phyloP scores from a whole-genome alignment of 2,797 vertebrate species.

The Aeoliscus strigatus region DNA sequence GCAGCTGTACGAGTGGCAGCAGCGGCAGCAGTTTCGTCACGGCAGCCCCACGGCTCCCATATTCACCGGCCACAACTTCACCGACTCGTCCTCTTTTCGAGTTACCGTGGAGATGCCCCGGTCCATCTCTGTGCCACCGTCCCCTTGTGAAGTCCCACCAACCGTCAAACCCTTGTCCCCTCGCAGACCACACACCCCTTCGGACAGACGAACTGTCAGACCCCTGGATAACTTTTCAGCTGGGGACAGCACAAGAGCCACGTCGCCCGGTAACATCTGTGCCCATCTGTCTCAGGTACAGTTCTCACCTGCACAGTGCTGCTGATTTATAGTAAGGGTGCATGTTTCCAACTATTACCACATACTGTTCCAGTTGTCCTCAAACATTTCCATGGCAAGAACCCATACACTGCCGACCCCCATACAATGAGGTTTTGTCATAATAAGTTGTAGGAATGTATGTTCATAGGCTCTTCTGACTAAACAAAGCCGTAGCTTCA shows the following conservation, averaged over 20 bases:
- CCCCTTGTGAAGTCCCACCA: conserved; percentile 88
- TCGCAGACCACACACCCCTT: conserved; percentile 90
- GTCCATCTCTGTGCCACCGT: conserved; percentile 92
- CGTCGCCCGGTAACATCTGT: conserved; percentile 82
- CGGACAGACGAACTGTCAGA: conserved; percentile 87
- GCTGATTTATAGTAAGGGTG: too few relatives aligned
- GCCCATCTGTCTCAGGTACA: conserved; percentile 82
- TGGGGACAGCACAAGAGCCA: conserved; percentile 76
- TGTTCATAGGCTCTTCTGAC: too few relatives aligned
- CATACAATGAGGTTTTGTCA: too few relatives aligned
- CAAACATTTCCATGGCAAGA: too few relatives aligned
- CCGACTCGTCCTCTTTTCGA: conserved; percentile 82
- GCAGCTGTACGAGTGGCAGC: conserved; percentile 99
- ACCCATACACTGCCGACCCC: too few relatives aligned
- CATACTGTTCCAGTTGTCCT: too few relatives aligned
- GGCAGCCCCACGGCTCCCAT: conserved; percentile 90
- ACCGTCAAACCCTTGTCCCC: conserved; percentile 79
- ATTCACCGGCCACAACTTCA: conserved; percentile 78
- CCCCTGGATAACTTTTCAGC: conserved; percentile 79
- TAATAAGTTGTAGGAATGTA: too few relatives aligned
- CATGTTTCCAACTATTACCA: too few relatives aligned
- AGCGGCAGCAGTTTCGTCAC: conserved; percentile 94
- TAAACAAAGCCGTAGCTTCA: too few relatives aligned
- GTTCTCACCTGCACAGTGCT: too few relatives aligned
- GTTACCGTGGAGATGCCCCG: conserved; percentile 91